Evolutionary conservation across 2,113 vertebrate species (phyloP).

Genomic region (Caranx melampygus): DNA sequence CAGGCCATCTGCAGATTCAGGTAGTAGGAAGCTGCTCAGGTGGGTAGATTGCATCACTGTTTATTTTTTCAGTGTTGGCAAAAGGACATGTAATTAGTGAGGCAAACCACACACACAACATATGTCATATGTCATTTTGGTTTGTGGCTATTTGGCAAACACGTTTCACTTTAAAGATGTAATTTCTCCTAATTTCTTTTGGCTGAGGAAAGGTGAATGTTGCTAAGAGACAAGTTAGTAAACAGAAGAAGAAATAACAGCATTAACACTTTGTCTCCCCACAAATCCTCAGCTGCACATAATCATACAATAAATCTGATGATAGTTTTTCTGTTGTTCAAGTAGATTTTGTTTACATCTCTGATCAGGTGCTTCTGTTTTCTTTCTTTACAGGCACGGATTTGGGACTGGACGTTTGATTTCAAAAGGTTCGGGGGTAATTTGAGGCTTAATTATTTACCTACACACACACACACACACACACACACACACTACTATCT

Average conservation of each 20-base stretch:
- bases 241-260: neutral
- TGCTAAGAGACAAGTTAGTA: slow-evolving; percentile 7
- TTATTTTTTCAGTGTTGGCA: slow-evolving; percentile 30
- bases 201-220: neutral
- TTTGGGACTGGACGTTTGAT: no score
- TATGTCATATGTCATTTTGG: slow-evolving; percentile 30
- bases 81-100: slow-evolving; percentile 30
- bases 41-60: slow-evolving; percentile 35
- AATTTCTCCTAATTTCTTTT: neutral
- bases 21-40: neutral
- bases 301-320: no score
- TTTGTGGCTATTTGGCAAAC: slow-evolving; percentile 28
- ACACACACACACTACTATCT: no score
- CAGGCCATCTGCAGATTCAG: neutral
- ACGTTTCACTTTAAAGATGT: neutral
- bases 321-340: neutral
- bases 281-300: no score
- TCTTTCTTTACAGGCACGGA: no score
- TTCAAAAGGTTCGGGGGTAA: slow-evolving; percentile 1
- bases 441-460: slow-evolving; percentile 31
- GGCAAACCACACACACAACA: slow-evolving; percentile 31
- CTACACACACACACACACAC: neutral
- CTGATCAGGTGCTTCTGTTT: no score
- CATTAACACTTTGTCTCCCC: neutral
- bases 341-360: neutral